Base-by-base conservation (phyloP, 1,140 invertebrate species). In the Drosophila parabipectinata region DNA sequence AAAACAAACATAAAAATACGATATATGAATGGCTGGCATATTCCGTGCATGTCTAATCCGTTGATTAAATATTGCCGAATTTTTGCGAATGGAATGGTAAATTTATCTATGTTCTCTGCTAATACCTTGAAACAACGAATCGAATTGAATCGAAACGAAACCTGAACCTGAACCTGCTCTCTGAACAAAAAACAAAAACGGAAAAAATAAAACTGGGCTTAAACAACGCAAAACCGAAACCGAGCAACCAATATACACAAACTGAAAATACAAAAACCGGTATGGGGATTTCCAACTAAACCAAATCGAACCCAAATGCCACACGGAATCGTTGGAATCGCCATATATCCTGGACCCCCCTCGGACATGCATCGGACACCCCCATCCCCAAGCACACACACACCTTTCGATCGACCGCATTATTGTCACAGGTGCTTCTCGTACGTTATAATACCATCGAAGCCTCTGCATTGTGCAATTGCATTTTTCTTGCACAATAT, bases 401-500 rank as follows among this genome's bases (percentile, higher is more conserved):
- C 54, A 37, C 45, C 60, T 60, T 73, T 50, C 71, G 71, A 75
- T 75, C 72, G 75, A 82, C 72, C 78, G 79, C 82, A 85, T 88
- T 87, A 87, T 91, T 91, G 82, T 91, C 90, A 78, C 89, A 92
- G 91, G 91, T 92, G 90, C 81, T 92, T 91, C 79, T 92, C 91
- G 69, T 92, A 92, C 79, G 73, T 91, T 82, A 92, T 92, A 89
- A 90, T 92, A 78, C 84, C 87, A 75, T 92, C 85, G 81, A 92
- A 92, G 83, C 79, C 82, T 78, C 60, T 92, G 55, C 92, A 93
- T 84, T 71, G 90, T 63, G 56, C 93, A 52, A 69, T 79, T 55
- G 88, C 85, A 68, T 92, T 94, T 72, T 91, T 95, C 45, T 83
- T 94, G 28, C 94, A 95, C 79, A 93, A 93, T 91, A 79, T 95